Conservation (phyloP, 2,888 invertebrate species). For the Aspidiotus destructor region DNA sequence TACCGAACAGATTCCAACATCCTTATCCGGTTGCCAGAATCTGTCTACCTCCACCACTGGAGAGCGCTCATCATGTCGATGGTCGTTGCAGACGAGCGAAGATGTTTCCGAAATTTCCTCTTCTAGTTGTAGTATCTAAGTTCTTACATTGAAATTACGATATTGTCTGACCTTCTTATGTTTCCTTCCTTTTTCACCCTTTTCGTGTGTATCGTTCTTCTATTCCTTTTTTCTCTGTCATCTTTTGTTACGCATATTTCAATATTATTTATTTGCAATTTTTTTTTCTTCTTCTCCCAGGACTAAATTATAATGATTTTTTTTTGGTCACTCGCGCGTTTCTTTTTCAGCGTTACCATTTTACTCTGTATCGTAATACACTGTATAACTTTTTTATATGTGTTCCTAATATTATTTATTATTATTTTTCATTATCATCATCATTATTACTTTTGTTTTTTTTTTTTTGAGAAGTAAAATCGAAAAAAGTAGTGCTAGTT, state of each 20-base stretch:
- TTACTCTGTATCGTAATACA: conserved; percentile 13
- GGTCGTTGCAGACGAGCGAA: conserved; percentile 48
- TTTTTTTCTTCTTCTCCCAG: neutral
- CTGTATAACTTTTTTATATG: conserved; percentile 18
- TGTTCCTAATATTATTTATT: conserved; percentile 30
- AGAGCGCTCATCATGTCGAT: conserved; percentile 41
- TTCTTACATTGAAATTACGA: too few relatives aligned
- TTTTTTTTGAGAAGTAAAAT: neutral
- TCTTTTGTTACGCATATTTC: too few relatives aligned
- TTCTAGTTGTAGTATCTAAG: conserved; percentile 48
- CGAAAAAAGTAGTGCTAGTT: too few relatives aligned
- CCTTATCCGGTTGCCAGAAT: neutral
- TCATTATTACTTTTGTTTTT: neutral
- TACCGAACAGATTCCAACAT: neutral
- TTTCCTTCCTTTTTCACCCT: too few relatives aligned
- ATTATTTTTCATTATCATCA: neutral
- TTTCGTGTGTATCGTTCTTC: too few relatives aligned
- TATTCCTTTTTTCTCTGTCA: neutral
- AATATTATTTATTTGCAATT: neutral
- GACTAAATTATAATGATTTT: neutral
- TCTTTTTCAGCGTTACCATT: conserved; percentile 28
- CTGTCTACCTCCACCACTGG: neutral
- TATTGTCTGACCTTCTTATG: too few relatives aligned
- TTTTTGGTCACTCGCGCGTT: neutral
- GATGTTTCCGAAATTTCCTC: conserved; percentile 44